Evolutionary conservation across 2,888 invertebrate genomes (phyloP), one percentile per base, ranked within the genome.

Genomic region (Tenthredo mesomela): DNA sequence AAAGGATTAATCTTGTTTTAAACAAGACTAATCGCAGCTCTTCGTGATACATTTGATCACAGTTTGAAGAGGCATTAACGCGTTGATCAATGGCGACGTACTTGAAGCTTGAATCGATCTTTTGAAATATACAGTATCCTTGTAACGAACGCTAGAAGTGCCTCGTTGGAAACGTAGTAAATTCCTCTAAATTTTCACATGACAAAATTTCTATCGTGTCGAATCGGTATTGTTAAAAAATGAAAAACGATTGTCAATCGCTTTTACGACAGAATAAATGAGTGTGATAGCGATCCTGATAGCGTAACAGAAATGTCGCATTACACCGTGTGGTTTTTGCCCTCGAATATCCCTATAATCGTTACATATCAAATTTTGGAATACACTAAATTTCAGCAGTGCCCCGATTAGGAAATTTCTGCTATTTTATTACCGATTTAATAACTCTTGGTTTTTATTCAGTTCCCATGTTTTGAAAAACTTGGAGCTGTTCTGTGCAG

Each of bases 21-120:
- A 77, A 77, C 77, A 21, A 29, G 77, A 50, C 77, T 54, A 77
- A 77, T 77, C 77, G 29, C 29, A 54, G 47, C 50, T 29, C n/a
- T 33, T 54, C 18, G 50, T 54, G 77, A 77, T 54, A 77, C 54
- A 77, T 77, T 77, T 50, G 54, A 77, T 77, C 33, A 77, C 50
- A 54, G 50, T n/a, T 54, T 77, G 29, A 77, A 54, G 77, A 77
- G 77, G 77, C n/a, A 54, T 73, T 73, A 73, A 21, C 73, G 25
- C 43, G 73, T 43, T 73, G 73, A 73, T 73, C 73, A 73, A 40
- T 73, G 73, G 25, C 40, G 73, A 40, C 33, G 67, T 67, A 67
- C 33, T 67, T 33, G 33, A 67, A 67, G 29, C 67, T 15, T 6
- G 29, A 67, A 33, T 67, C 67, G 33, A 67, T 67, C 12, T 33